These are phyloP conservation scores for Diploptera punctata DNA, from an alignment of 2,888 invertebrate species.

Conservation along the genomic window DNA sequence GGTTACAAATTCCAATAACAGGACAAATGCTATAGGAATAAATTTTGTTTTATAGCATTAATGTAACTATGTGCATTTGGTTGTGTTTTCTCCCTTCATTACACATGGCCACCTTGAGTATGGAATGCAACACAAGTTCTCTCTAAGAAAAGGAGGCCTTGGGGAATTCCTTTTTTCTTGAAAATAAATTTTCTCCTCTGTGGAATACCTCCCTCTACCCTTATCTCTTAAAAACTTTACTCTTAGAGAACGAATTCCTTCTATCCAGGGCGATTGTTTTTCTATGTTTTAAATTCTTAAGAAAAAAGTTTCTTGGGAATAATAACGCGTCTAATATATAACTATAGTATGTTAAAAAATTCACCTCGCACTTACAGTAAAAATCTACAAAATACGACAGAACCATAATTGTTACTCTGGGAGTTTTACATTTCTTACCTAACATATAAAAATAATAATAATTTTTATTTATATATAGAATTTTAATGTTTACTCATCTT, in stretches of 20 bases:
- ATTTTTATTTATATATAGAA: too few relatives aligned
- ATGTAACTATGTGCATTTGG: too few relatives aligned
- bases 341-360: neutral
- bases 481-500: too few relatives aligned
- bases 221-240: constrained; percentile 27
- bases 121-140: neutral
- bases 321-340: neutral
- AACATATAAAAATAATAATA: too few relatives aligned
- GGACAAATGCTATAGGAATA: too few relatives aligned
- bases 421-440: too few relatives aligned
- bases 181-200: constrained; percentile 15
- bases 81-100: neutral
- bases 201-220: constrained; percentile 6
- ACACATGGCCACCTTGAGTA: neutral
- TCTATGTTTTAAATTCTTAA: constrained; percentile 14
- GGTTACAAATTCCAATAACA: too few relatives aligned
- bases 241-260: neutral
- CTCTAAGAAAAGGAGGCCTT: constrained; percentile 14
- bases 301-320: neutral
- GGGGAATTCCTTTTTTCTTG: constrained; percentile 15
- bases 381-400: neutral
- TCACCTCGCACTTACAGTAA: neutral
- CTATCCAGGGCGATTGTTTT: constrained; percentile 15
- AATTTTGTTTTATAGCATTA: too few relatives aligned
- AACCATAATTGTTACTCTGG: neutral